A percentile compares a stretch with the other conserved stretches of the same genome.
Conservation (phyloP, 2,888 invertebrate genomes). For the Caenorhabditis sp. region DNA sequence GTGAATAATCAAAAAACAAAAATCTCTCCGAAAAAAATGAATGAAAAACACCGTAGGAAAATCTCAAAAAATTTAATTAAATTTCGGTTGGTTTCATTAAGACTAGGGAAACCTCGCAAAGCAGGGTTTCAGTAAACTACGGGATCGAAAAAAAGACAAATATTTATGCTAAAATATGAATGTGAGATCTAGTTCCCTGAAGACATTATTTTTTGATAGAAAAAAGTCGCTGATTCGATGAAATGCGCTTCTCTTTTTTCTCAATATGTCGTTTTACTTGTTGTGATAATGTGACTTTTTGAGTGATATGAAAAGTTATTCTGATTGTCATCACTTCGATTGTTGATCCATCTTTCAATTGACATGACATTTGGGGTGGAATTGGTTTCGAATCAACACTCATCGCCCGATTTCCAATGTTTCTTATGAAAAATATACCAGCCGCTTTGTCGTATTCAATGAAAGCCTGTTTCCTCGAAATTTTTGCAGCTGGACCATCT, state of each 20-base stretch:
- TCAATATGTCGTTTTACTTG: not conserved
- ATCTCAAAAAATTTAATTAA: too few species aligned
- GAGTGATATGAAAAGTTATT: conserved; percentile 39
- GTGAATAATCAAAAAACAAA: too few species aligned
- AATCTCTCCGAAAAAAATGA: too few species aligned
- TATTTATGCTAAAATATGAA: not conserved
- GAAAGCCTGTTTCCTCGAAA: conserved; percentile 48
- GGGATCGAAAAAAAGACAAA: too few species aligned
- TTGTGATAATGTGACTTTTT: not conserved
- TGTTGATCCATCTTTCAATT: conserved; percentile 82
- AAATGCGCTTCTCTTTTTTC: not conserved
- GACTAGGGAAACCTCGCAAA: too few species aligned
- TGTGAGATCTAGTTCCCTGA: not conserved
- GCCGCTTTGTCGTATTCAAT: conserved; percentile 18
- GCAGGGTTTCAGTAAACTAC: too few species aligned
- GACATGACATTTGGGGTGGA: conserved; percentile 11
- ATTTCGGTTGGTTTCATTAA: too few species aligned
- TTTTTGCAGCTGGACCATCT: conserved; percentile 52
- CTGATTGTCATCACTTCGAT: conserved; percentile 77
- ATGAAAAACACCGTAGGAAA: too few species aligned
- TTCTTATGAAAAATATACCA: conserved; percentile 15
- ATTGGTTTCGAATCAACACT: conserved; percentile 34
- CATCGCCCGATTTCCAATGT: conserved; percentile 38
- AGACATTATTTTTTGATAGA: not conserved
- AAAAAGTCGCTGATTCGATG: not conserved